A percentile compares a stretch with the other conserved stretches of the same genome.
These are phyloP conservation scores for Phorcus lineatus DNA, from an alignment of 2,888 invertebrate species.

Conservation along the genomic window DNA sequence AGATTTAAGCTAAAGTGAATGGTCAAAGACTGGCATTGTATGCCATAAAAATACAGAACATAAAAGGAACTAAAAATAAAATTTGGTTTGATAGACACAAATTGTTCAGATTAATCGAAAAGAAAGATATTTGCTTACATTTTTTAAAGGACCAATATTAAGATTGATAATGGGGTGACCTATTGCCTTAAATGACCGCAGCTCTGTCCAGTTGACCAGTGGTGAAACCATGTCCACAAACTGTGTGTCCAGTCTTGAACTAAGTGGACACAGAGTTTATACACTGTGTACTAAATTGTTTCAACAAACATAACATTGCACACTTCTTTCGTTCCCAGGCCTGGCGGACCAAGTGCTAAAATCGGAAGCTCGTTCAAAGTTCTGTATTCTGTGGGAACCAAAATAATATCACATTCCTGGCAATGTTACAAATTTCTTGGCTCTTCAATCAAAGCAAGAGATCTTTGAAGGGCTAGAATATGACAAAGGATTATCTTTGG, in stretches of 20 bases:
- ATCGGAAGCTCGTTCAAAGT: neutral
- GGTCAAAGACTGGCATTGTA: no score
- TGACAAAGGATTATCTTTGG: neutral
- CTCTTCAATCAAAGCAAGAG: neutral
- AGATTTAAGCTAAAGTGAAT: no score
- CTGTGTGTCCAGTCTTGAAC: neutral
- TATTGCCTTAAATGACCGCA: no score
- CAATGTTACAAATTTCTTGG: neutral
- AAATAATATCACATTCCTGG: neutral
- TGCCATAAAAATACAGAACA: no score
- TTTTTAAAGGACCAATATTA: no score
- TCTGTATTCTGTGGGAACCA: neutral
- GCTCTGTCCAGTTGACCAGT: neutral
- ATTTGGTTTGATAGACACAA: no score
- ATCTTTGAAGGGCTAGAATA: neutral
- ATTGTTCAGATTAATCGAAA: no score
- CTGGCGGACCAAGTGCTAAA: neutral
- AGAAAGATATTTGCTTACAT: no score
- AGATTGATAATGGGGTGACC: no score
- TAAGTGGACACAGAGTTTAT: neutral
- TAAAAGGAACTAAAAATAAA: no score
- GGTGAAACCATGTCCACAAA: neutral
- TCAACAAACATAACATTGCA: neutral
- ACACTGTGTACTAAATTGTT: conserved; percentile 7
- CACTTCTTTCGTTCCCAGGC: conserved; percentile 1